Conservation (phyloP, 2,888 invertebrate genomes). For the Parnassius orleans region DNA sequence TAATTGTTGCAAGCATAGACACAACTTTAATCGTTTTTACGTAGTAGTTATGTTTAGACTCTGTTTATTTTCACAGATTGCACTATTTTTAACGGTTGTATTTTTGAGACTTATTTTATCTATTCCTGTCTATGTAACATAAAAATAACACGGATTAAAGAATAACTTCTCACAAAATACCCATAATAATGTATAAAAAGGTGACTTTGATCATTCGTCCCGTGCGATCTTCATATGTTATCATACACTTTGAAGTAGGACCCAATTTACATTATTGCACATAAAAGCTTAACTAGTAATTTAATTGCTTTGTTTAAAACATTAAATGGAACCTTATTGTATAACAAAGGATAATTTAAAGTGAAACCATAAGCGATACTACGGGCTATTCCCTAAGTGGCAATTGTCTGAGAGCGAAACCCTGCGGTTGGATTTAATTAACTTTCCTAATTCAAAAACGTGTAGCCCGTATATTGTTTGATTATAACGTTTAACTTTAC, state of each 20-base stretch:
- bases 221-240: not conserved
- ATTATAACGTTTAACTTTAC: slow-evolving; percentile 2
- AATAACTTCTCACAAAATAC: no score
- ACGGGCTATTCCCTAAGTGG: slow-evolving; percentile 39
- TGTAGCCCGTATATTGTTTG: slow-evolving; percentile 5
- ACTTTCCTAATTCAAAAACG: slow-evolving; percentile 22
- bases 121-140: no score
- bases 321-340: slow-evolving; percentile 24
- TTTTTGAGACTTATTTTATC: no score
- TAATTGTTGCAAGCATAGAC: no score
- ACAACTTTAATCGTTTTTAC: no score
- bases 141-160: no score
- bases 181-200: no score
- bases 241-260: not conserved
- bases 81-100: no score
- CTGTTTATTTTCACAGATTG: no score
- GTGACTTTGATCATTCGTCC: not conserved
- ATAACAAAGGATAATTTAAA: slow-evolving; percentile 44
- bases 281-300: not conserved
- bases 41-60: no score
- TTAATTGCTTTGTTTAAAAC: slow-evolving; percentile 8
- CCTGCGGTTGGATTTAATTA: slow-evolving; percentile 43
- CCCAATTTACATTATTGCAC: not conserved
- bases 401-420: slow-evolving; percentile 38
- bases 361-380: slow-evolving; percentile 39